Conservation (phyloP, 2,888 invertebrate genomes). For the Melanostoma mellinum region DNA sequence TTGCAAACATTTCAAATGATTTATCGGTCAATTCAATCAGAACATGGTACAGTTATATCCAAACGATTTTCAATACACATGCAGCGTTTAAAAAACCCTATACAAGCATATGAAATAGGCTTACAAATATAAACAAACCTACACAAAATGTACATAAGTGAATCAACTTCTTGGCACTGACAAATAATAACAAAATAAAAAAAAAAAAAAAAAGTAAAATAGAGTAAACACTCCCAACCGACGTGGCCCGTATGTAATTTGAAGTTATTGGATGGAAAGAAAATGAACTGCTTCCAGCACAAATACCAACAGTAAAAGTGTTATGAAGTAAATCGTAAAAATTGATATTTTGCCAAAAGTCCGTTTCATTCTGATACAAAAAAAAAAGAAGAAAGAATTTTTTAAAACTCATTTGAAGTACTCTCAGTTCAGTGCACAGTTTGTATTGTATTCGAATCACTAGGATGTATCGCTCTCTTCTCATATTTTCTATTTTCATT, state of each 20-base stretch:
- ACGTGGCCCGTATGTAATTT: constrained; percentile 36
- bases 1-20: no score
- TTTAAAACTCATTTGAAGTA: constrained; percentile 51
- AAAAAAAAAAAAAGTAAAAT: background rate
- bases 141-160: background rate
- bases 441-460: constrained; percentile 5
- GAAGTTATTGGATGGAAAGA: constrained; percentile 12
- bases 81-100: background rate
- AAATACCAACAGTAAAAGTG: constrained; percentile 38
- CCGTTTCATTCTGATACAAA: background rate
- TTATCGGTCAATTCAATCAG: no score
- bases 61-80: background rate
- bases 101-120: background rate
- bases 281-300: constrained; percentile 22
- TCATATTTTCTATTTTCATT: background rate
- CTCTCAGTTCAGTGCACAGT: constrained; percentile 37
- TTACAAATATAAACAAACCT: constrained; percentile 1
- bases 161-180: constrained; percentile 11
- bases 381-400: constrained; percentile 8
- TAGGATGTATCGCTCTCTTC: constrained; percentile 13
- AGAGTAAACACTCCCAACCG: background rate
- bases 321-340: constrained; percentile 64
- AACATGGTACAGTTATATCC: no score
- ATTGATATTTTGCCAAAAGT: constrained; percentile 63
- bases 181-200: background rate